Evolutionary conservation across 2,113 vertebrate species (phyloP), one percentile per base, ranked within the genome.

Genomic region (Setophaga petechia): DNA sequence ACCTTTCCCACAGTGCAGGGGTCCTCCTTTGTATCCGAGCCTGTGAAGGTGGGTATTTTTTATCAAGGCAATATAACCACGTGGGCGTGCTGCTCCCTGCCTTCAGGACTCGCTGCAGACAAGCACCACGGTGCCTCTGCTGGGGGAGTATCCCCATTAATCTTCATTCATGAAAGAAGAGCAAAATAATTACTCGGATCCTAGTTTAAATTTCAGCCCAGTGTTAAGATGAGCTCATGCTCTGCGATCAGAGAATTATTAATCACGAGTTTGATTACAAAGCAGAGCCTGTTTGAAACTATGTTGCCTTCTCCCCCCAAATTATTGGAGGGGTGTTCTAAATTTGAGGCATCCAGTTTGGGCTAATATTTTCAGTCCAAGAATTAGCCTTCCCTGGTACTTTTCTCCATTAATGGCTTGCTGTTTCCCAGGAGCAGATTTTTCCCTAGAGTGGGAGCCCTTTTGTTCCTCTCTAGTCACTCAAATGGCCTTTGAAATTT

Each of bases 1-100:
- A 96, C 96, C 94, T 96, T 94, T 96, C 94, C 94, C 93, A 93
- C 83, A 87, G 75, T 23, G 80, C 0, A 22, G 88, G 84, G 83
- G 86, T 74, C 63, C 78, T 95, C 91, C 94, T 96, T 80, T 69
- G 3, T 89, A 52, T 66, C 87, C 1, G 0, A 68, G 93, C 17
- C 76, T 87, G 66, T 55, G 88, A 91, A 94, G 84, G 68, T 76
- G 77, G 30, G 82, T 47, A 57, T 90, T 96, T 95, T 71, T 71
- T 80, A 90, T 72, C 44, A 80, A 87, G 69, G 69, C 66, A 84
- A 86, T 87, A 61, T 79, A 90, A 95, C 74, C 87, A 74, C 10
- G 1, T 69, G 78, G 94, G 86, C 11, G 24, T 82, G 75, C 49
- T 87, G 68, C 43, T 92, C 84, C 72, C 80, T 19, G 72, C 12